Conservation (phyloP, 2,797 vertebrate species). For the Crocidura indochinensis region DNA sequence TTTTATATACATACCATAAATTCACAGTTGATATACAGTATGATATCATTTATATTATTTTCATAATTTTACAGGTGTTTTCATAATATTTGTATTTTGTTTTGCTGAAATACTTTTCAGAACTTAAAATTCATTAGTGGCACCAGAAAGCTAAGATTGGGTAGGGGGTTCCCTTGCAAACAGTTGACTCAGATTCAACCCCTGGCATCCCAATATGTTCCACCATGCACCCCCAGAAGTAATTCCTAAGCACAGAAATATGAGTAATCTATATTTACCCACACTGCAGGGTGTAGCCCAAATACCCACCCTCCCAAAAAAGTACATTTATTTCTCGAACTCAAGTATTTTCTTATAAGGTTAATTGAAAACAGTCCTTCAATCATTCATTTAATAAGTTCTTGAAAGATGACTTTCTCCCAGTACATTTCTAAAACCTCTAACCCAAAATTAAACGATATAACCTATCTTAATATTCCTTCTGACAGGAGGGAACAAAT, state of each 20-base stretch:
- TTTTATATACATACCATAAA: not conserved
- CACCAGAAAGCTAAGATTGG: too few relatives aligned
- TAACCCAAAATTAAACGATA: constrained; percentile 6
- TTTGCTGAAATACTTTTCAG: not conserved
- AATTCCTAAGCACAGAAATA: too few relatives aligned
- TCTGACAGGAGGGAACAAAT: not conserved
- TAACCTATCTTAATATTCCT: not conserved
- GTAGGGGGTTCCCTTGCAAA: too few relatives aligned
- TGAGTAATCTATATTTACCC: too few relatives aligned
- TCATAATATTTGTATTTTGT: not conserved
- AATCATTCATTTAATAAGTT: constrained; percentile 6
- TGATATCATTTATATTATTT: too few relatives aligned
- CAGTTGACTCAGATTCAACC: too few relatives aligned
- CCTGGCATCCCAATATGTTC: too few relatives aligned
- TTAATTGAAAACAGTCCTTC: constrained; percentile 6
- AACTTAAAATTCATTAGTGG: too few relatives aligned
- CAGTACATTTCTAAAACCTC: not conserved
- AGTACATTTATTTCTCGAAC: not conserved
- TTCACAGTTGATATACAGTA: too few relatives aligned
- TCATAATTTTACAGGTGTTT: not conserved
- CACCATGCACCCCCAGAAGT: too few relatives aligned
- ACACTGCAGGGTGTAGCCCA: too few relatives aligned
- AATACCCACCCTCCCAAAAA: too few relatives aligned
- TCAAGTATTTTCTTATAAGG: constrained; percentile 39
- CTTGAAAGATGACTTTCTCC: constrained; percentile 2